A percentile compares a stretch with the other conserved stretches of the same genome.
These are phyloP conservation scores for Condylura cristata DNA, from an alignment of 2,113 vertebrate genomes.

Conservation along the genomic window DNA sequence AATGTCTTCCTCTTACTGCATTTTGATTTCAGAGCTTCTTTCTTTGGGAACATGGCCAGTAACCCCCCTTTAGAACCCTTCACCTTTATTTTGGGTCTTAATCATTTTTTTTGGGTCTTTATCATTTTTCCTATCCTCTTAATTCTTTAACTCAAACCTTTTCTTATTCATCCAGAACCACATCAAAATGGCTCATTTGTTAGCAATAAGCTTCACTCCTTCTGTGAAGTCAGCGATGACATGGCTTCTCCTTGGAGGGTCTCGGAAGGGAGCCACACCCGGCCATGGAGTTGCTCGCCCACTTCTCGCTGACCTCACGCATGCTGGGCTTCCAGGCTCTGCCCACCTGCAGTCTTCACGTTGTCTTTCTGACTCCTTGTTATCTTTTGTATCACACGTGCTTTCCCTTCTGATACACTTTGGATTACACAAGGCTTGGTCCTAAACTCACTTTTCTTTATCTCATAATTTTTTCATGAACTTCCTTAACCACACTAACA, in stretches of 20 bases:
- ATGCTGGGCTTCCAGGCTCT: background rate
- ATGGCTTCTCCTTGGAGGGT: background rate
- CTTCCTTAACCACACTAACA: background rate
- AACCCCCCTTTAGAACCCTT: background rate
- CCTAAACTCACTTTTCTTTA: background rate
- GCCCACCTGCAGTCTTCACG: background rate
- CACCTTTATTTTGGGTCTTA: background rate
- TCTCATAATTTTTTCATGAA: background rate
- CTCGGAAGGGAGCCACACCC: background rate
- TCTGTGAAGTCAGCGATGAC: background rate
- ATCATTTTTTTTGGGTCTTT: background rate
- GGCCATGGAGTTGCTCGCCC: no score
- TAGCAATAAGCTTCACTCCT: background rate
- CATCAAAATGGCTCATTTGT: background rate
- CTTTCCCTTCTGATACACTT: background rate
- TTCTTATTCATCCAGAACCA: background rate
- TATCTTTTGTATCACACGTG: background rate
- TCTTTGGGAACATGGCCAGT: background rate
- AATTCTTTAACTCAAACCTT: background rate
- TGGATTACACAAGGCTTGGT: background rate
- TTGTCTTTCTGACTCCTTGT: background rate
- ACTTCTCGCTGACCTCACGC: background rate
- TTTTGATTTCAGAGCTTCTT: background rate
- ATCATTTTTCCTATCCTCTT: background rate
- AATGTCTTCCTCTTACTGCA: no score